Evolutionary conservation across 2,113 vertebrate genomes (phyloP), one percentile per base, ranked within the genome.

Genomic region (Antigone vipio): DNA sequence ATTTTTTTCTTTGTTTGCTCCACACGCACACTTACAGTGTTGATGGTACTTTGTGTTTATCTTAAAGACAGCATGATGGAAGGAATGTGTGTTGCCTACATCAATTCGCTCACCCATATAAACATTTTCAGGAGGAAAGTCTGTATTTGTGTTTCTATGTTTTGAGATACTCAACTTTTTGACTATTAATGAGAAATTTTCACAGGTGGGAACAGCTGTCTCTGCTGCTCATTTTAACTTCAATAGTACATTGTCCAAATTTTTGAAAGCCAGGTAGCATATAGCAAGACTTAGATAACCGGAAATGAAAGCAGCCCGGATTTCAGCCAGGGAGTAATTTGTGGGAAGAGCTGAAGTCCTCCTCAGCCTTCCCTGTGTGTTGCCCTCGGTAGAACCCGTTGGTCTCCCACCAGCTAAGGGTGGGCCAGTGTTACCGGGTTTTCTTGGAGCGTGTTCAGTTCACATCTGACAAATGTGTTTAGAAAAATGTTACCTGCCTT

Each of bases 31-130:
- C 84, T 92, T 86, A 73, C 0, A n/a, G 89, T 96, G 95, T 96
- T 95, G 96, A 96, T 96, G 93, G 96, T 95, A 74, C 95, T 96
- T 85, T 30, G 88, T 96, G 92, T 97, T 97, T 97, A 96, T 97
- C 90, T 96, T 96, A 88, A 94, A 88, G 95, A 83, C 95, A 96
- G 92, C 92, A 66, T 90, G 95, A 95, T 93, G 95, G 95, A 96
- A 96, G 95, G 93, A 97, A 96, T 97, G 96, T 79, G 94, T 96
- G 89, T 95, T 96, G 96, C 94, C 89, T 91, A 83, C 89, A 95
- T 95, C 89, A 69, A 11, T 89, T 95, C 4, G 2, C 91, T 95
- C 91, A 89, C 84, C 84, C 95, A 6, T 95, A 89, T 95, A 97
- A 95, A 97, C 96, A 96, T 91, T 95, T 95, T 92, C 89, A 92